Conservation (phyloP, 2,888 invertebrate genomes). For the Apoda limacodes region DNA sequence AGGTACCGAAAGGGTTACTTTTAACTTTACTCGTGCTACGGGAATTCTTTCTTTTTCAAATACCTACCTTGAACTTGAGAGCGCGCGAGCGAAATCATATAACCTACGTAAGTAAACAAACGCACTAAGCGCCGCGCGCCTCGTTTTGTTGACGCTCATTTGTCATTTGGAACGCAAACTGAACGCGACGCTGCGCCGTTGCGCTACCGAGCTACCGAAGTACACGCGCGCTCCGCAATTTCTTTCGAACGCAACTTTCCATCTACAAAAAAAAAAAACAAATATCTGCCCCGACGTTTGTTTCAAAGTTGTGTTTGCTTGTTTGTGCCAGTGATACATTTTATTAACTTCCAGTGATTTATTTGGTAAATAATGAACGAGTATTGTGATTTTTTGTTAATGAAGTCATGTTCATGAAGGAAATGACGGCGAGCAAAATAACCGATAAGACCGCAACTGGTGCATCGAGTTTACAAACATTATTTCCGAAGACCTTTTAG, state of each 20-base stretch:
- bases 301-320: conserved; percentile 22
- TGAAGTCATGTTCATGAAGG: conserved; percentile 41
- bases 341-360: conserved; percentile 21
- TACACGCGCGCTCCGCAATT: conserved; percentile 32
- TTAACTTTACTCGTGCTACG: too few species aligned
- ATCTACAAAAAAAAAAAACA: conserved; percentile 27
- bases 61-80: conserved; percentile 65
- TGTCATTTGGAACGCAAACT: conserved; percentile 59
- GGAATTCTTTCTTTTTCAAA: too few species aligned
- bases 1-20: too few species aligned
- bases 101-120: conserved; percentile 51
- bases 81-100: too few species aligned
- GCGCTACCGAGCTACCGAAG: too few species aligned
- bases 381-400: conserved; percentile 22
- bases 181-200: conserved; percentile 37
- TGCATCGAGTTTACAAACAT: conserved; percentile 24
- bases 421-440: conserved; percentile 40
- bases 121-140: conserved; percentile 26
- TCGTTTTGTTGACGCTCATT: conserved; percentile 61
- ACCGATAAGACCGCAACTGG: too few species aligned
- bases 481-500: conserved; percentile 17
- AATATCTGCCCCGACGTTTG: conserved; percentile 19
- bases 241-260: conserved; percentile 32
- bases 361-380: conserved; percentile 25
- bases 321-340: too few species aligned